Evolutionary conservation across 1,140 invertebrate genomes (phyloP), one percentile per base, ranked within the genome.

Genomic region (Archegozetes longisetosus): DNA sequence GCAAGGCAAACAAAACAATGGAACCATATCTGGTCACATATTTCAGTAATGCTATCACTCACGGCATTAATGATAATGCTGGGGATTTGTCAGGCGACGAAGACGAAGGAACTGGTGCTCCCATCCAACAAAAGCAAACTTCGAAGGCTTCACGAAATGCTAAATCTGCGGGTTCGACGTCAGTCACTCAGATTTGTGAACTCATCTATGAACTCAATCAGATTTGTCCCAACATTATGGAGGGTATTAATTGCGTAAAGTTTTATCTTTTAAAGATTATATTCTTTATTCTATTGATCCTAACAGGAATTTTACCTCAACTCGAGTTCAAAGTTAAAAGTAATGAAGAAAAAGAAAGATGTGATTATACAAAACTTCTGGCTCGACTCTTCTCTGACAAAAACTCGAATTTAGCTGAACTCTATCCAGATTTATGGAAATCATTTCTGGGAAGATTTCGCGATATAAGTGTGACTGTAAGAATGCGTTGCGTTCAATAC

Each of bases 311-410:
- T 23, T 73, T 97, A 55, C 93, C 93, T 0, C 92, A 96, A 70
- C 75, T 97, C 23, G 91, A 96, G 68, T 94, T 91, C 62, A 77
- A 77, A 67, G 64, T 78, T 6, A 76, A 93, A 73, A 91, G 88
- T 60, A 82, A 86, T 22, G 83, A 85, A 63, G 88, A 92, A 70
- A 78, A 78, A 63, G 91, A 95, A 70, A 74, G 89, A 63, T 78
- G 91, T 59, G 80, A 81, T 51, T 90, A 89, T 0, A 93, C 95
- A 2, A 87, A 88, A 0, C 71, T 97, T 20, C 72, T 98, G 25
- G 89, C 92, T 2, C 80, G 90, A 67, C 95, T 98, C 91, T 98
- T 97, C 71, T 94, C 90, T 0, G 91, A 95, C 69, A 88, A 89
- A 67, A 84, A 89, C 58, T 96, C 91, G 0, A 82, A 82, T 63